These are phyloP conservation scores for Caenorhabditis inopinata DNA, from an alignment of 1,140 invertebrate species.

Conservation along the genomic window DNA sequence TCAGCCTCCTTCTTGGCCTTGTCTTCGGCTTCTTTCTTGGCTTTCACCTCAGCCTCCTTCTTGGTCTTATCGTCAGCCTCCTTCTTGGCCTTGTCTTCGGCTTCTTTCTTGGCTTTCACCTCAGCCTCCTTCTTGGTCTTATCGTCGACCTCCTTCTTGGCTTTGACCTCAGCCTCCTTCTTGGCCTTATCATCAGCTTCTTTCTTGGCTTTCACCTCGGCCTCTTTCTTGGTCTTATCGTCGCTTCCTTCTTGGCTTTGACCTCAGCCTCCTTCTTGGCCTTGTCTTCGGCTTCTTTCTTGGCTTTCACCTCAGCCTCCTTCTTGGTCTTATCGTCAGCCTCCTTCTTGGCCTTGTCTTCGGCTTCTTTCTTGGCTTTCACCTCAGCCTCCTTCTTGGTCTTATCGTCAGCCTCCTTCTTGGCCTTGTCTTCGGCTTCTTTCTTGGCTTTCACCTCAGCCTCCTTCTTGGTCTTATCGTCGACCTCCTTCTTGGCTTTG, in stretches of 20 bases:
- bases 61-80: no score
- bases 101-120: constrained; percentile 36
- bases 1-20: neutral
- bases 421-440: neutral
- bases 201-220: neutral
- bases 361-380: neutral
- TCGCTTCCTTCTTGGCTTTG: no score
- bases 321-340: constrained; percentile 8
- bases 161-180: neutral
- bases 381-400: neutral
- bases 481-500: neutral
- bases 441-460: neutral
- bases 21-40: neutral
- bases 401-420: neutral
- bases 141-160: constrained; percentile 6
- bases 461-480: neutral
- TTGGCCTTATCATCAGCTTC: neutral
- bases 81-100: constrained; percentile 10
- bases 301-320: neutral
- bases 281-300: no score
- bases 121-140: neutral
- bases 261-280: no score
- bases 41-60: no score
- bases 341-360: neutral
- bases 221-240: no score